phyloP scores from a whole-genome alignment of 2,113 vertebrate genomes.

The Scopus umbretta region DNA sequence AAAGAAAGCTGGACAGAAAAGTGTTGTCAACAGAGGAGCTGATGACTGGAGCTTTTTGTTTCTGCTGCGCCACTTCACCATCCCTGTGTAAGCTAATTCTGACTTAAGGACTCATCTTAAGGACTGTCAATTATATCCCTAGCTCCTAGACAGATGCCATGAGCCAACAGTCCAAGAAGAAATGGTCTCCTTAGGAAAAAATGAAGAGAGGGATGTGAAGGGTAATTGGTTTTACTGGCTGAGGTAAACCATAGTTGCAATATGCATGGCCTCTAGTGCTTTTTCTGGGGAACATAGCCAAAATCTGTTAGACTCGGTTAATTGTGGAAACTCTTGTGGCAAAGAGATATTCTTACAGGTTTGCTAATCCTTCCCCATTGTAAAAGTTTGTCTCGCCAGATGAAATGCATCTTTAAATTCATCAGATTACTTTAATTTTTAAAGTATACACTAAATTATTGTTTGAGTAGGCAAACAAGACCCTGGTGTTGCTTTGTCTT shows the following conservation, averaged over 20 bases:
- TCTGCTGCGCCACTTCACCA: neutral
- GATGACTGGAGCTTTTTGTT: neutral
- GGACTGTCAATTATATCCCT: neutral
- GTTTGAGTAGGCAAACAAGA: neutral
- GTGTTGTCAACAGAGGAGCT: neutral
- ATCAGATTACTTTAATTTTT: neutral
- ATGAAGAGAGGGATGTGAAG: neutral
- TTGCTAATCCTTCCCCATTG: neutral
- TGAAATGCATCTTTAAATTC: neutral
- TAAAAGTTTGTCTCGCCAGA: neutral
- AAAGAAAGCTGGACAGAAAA: neutral
- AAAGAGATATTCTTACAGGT: neutral
- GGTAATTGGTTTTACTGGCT: neutral
- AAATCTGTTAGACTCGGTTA: neutral
- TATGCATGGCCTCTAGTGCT: neutral
- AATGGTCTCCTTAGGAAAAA: neutral
- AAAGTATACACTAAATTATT: neutral
- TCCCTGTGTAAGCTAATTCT: neutral
- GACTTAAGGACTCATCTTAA: neutral
- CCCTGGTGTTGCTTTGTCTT: neutral
- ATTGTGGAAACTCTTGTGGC: neutral
- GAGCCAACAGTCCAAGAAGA: neutral
- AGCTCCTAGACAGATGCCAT: neutral
- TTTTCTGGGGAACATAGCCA: neutral
- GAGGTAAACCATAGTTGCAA: neutral